phyloP scores from a whole-genome alignment of 2,888 invertebrate genomes.

The Caradrina clavipalpis region DNA sequence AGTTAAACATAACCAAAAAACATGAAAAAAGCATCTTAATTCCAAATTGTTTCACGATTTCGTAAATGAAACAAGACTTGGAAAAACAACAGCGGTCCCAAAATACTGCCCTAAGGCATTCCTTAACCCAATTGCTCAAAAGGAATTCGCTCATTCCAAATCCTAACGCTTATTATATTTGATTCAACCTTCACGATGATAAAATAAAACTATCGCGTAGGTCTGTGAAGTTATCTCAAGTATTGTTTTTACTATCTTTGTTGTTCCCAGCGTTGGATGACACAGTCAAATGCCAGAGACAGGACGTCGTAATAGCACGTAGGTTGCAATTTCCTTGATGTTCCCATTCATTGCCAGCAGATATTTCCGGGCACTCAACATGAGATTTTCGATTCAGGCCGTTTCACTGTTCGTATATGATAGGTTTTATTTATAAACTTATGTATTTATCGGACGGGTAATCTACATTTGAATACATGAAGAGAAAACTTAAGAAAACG shows the following conservation, averaged over 20 bases:
- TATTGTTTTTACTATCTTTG: constrained; percentile 16
- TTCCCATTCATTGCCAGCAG: constrained; percentile 46
- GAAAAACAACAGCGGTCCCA: not conserved
- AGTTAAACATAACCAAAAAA: too few relatives aligned
- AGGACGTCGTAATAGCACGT: constrained; percentile 48
- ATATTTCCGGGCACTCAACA: not conserved
- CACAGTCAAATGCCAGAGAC: constrained; percentile 25
- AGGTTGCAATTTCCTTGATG: constrained; percentile 66
- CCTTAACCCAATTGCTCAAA: not conserved
- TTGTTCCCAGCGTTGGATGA: constrained; percentile 21
- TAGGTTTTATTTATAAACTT: too few relatives aligned
- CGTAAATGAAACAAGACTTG: not conserved
- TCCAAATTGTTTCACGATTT: not conserved
- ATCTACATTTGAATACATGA: too few relatives aligned
- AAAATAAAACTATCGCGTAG: not conserved
- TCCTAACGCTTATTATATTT: not conserved
- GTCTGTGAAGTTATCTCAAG: not conserved
- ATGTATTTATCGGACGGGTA: too few relatives aligned
- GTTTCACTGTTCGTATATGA: too few relatives aligned
- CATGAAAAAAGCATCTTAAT: too few relatives aligned
- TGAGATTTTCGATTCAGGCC: too few relatives aligned
- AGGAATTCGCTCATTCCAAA: not conserved
- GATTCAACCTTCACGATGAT: not conserved
- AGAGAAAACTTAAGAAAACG: too few relatives aligned
- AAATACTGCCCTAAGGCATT: constrained; percentile 18